Conservation (phyloP, 1,140 invertebrate species). For the Drosophila neocordata region DNA sequence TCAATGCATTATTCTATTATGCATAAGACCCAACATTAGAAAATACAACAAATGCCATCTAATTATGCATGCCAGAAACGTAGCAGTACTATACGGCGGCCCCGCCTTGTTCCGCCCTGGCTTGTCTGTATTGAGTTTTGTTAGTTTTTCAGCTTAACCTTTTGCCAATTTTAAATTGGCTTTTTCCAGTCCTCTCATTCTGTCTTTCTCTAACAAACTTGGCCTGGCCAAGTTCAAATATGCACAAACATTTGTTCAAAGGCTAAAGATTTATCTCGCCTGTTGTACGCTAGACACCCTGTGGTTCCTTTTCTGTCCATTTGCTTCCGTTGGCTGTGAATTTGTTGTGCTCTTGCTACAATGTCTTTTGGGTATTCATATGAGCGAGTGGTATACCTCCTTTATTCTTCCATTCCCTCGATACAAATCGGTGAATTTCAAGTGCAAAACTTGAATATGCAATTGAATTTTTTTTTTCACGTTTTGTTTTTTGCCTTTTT, state of each 20-base stretch:
- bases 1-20: conserved; percentile 57
- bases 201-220: neutral
- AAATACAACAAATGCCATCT: conserved; percentile 44
- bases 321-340: conserved; percentile 58
- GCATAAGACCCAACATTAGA: conserved; percentile 52
- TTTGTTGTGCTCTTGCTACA: neutral
- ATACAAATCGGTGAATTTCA: conserved; percentile 79
- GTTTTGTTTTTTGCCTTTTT: conserved; percentile 32
- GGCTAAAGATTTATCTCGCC: conserved; percentile 77
- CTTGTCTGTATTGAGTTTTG: too few relatives aligned
- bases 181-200: conserved; percentile 22
- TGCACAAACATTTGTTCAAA: conserved; percentile 80
- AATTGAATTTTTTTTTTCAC: conserved; percentile 64
- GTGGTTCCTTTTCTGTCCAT: conserved; percentile 57
- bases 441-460: conserved; percentile 80
- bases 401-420: conserved; percentile 17
- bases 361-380: conserved; percentile 64
- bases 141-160: conserved; percentile 78
- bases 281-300: conserved; percentile 70
- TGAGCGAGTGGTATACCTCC: conserved; percentile 28
- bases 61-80: conserved; percentile 72
- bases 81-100: too few relatives aligned
- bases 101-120: too few relatives aligned
- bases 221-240: conserved; percentile 71
- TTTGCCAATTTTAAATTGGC: conserved; percentile 79